Conservation (phyloP, 1,140 invertebrate genomes). For the Megathymus violae region DNA sequence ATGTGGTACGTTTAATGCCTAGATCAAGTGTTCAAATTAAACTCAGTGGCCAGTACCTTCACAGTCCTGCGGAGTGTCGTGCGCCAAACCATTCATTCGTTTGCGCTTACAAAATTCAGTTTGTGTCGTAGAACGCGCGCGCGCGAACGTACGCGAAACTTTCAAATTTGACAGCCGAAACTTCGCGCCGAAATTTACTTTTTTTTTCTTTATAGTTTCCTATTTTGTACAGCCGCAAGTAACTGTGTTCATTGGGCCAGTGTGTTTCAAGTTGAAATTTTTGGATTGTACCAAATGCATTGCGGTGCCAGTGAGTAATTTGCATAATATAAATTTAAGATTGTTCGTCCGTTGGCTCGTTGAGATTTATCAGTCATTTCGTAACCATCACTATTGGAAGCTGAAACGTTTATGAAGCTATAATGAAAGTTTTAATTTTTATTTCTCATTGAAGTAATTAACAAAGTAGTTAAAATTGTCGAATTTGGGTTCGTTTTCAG, state of each 20-base stretch:
- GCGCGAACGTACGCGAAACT: constrained; percentile 75
- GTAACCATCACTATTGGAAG: constrained; percentile 27
- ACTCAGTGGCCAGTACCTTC: constrained; percentile 65
- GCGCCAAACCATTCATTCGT: constrained; percentile 64
- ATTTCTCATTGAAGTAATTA: too few species aligned
- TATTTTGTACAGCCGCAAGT: constrained; percentile 31
- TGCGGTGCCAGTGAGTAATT: constrained; percentile 75
- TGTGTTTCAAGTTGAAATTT: constrained; percentile 39
- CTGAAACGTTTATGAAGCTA: constrained; percentile 13
- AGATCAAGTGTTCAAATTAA: constrained; percentile 54
- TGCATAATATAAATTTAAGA: constrained; percentile 62
- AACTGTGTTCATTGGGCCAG: constrained; percentile 34
- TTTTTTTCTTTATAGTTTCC: constrained; percentile 39
- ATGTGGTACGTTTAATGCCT: constrained; percentile 40
- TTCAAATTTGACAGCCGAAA: constrained; percentile 68
- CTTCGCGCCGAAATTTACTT: constrained; percentile 44
- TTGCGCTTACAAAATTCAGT: constrained; percentile 79
- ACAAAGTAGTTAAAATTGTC: too few species aligned
- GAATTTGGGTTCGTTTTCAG: constrained; percentile 2
- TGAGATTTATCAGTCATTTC: constrained; percentile 40
- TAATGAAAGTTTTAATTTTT: too few species aligned
- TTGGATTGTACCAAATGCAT: constrained; percentile 74
- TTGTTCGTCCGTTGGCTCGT: constrained; percentile 72
- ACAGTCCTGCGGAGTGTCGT: constrained; percentile 59
- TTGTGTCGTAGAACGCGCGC: constrained; percentile 73